Base-by-base conservation (phyloP, 2,113 vertebrate species). In the Xyliphius kryptos region DNA sequence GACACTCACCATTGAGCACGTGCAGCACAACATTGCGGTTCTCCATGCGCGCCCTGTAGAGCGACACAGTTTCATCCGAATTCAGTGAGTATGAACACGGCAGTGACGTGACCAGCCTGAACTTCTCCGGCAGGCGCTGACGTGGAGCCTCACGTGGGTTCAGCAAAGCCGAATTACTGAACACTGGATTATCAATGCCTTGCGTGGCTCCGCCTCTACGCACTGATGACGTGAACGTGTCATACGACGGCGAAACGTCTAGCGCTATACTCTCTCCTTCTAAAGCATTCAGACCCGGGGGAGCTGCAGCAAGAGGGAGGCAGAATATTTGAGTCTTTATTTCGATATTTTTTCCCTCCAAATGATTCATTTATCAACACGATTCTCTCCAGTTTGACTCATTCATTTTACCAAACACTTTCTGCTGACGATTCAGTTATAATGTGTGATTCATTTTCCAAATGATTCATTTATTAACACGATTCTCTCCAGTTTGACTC, bases 1-100 rank as follows among this genome's bases (percentile, higher is more conserved):
- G n/a, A n/a, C n/a, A n/a, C n/a, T n/a, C n/a, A n/a, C 87, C 86
- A 1, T 84, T 87, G 16, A 89, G 76, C 14, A 87, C 86, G 8
- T 84, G 74, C 15, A 89, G 78, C 1, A 88, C 76, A 50, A 85
- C 87, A 5, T 87, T 87, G 67, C 85, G 83, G 77, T 83, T 80
- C 1, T 87, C 84, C 86, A 87, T 87, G 0, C 81, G 77, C 2
- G 87, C 87, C 43, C 84, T 79, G 65, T 80, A 86, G 13, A 86
- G 78, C 7, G 85, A 87, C 69, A 88, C 77, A 0, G 55, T 21
- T 15, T 61, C 17, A 61, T 83, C 71, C 3, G 81, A 53, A 9
- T 46, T 82, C 60, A 85, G 67, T 11, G 80, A 81, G 79, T 83
- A 88, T 50, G 77, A 56, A 1, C n/a, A 14, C 4, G 77, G 77